Percentiles rank a stretch among this genome's conserved stretches.
These are phyloP conservation scores for Synanthedon myopaeformis DNA, from an alignment of 2,888 invertebrate species.

Conservation along the genomic window DNA sequence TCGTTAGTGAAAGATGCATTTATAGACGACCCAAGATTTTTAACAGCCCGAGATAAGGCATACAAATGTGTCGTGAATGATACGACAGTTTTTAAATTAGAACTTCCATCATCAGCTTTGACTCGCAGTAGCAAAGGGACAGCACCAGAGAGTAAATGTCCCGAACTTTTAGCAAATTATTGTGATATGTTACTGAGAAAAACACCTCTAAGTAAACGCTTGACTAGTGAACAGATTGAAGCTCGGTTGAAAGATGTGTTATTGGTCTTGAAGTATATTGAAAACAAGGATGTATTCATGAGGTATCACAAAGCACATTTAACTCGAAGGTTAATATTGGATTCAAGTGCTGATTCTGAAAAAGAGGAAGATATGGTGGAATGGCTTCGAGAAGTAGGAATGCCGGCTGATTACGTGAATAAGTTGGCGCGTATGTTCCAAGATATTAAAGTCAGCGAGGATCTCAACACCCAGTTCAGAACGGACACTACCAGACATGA, in stretches of 20 bases:
- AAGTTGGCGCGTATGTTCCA: conserved; percentile 98
- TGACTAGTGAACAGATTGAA: conserved; percentile 98
- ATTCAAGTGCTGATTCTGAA: conserved; percentile 98
- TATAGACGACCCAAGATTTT: conserved; percentile 95
- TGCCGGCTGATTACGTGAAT: conserved; percentile 99
- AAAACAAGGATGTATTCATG: conserved; percentile 99
- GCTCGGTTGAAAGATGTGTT: conserved; percentile 91
- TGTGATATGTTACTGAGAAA: conserved; percentile 99
- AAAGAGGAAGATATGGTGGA: conserved; percentile 99
- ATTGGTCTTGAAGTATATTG: conserved; percentile 97
- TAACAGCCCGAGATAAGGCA: conserved; percentile 97
- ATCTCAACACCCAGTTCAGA: conserved; percentile 93
- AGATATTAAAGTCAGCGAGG: conserved; percentile 98
- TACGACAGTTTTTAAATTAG: conserved; percentile 87
- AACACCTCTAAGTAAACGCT: conserved; percentile 94
- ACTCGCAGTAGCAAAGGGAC: conserved; percentile 75
- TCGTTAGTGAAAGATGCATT: conserved; percentile 93
- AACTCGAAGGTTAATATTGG: conserved; percentile 92
- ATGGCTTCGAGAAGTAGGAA: conserved; percentile 96
- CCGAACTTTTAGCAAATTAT: conserved; percentile 98
- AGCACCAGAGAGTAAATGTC: conserved; percentile 96
- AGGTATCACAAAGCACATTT: conserved; percentile 98
- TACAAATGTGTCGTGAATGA: conserved; percentile 98
- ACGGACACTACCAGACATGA: conserved; percentile 84
- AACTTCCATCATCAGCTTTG: conserved; percentile 73